A percentile compares a stretch with the other conserved stretches of the same genome.
Conservation (phyloP, 2,113 vertebrate species). For the Dinomys branickii region DNA sequence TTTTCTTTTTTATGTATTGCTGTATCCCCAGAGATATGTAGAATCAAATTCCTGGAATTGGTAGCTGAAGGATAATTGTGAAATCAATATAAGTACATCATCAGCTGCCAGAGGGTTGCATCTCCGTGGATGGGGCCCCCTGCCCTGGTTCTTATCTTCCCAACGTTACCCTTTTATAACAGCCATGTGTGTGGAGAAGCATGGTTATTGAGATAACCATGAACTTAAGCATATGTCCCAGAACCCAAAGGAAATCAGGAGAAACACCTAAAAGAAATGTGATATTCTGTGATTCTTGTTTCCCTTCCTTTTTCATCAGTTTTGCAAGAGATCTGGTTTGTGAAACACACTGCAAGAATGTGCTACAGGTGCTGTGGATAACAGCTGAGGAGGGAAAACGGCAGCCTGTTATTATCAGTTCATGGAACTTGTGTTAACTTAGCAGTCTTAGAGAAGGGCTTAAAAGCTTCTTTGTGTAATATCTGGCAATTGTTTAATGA, state of each 20-base stretch:
- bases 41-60: conserved; percentile 58
- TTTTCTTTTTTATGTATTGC: conserved; percentile 27
- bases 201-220: conserved; percentile 41
- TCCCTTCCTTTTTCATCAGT: conserved; percentile 46
- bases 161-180: conserved; percentile 39
- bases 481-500: neutral
- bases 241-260: conserved; percentile 65
- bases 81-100: conserved; percentile 59
- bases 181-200: conserved; percentile 58
- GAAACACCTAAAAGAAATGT: conserved; percentile 65
- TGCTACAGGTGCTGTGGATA: conserved; percentile 66
- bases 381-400: conserved; percentile 18
- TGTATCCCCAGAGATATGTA: neutral
- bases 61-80: conserved; percentile 46
- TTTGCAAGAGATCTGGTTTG: conserved; percentile 72
- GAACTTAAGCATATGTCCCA: conserved; percentile 38
- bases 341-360: conserved; percentile 47
- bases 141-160: neutral
- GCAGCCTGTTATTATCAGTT: neutral
- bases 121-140: neutral
- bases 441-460: neutral
- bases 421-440: neutral
- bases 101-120: conserved; percentile 6
- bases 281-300: conserved; percentile 47
- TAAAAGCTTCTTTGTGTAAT: neutral